Evolutionary conservation across 2,113 vertebrate species (phyloP).

Genomic region (Muntiacus muntjak): DNA sequence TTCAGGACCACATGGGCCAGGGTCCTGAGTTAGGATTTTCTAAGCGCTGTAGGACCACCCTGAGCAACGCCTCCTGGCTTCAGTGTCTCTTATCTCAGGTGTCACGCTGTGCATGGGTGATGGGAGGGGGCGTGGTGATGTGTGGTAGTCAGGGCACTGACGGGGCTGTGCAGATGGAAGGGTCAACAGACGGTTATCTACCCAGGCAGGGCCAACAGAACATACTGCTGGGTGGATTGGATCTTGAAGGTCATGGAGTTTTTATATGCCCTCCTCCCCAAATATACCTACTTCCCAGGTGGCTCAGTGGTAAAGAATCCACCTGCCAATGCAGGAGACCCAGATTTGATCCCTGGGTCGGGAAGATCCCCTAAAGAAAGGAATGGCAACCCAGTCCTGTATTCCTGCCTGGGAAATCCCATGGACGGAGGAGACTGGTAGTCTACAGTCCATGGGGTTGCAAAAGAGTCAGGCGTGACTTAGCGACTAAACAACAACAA

Average conservation of each 20-base stretch:
- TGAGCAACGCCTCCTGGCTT: neutral
- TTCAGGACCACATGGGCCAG: neutral
- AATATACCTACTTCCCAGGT: neutral
- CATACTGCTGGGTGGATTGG: neutral
- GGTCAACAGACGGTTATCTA: neutral
- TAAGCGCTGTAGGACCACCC: neutral
- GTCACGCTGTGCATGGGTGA: neutral
- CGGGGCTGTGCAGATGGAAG: neutral
- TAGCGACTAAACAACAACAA: neutral
- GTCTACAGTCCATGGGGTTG: neutral
- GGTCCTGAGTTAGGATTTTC: neutral
- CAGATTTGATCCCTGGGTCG: neutral
- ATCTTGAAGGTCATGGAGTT: neutral
- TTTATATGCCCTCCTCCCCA: neutral
- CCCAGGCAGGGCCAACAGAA: too few species aligned
- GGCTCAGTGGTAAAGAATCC: neutral
- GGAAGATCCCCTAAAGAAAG: neutral
- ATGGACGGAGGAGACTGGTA: neutral
- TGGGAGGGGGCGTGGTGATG: rapidly evolving
- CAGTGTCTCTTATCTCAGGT: neutral
- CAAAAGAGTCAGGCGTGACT: neutral
- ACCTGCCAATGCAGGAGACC: neutral
- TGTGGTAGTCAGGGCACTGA: neutral
- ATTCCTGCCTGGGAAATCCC: neutral
- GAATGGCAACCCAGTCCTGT: neutral